phyloP scores from a whole-genome alignment of 2,113 vertebrate genomes.

The Saccopteryx leptura region DNA sequence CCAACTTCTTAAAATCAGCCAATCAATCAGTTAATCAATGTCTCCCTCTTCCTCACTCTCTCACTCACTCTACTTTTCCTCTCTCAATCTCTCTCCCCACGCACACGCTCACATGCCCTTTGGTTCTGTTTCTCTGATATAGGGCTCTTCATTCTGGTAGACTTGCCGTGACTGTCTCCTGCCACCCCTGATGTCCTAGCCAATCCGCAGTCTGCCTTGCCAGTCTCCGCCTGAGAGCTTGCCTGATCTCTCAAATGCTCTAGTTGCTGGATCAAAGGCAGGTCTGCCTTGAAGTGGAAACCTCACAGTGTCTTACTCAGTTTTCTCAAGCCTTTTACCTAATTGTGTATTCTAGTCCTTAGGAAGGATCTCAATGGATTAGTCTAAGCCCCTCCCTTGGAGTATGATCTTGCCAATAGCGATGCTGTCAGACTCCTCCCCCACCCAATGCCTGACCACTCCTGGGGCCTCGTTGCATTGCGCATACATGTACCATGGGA shows the following conservation, averaged over 20 bases:
- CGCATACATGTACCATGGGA: not conserved
- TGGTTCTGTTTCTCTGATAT: not conserved
- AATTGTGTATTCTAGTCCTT: not conserved
- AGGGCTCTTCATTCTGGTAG: not conserved
- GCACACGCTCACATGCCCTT: not conserved
- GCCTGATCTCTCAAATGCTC: not conserved
- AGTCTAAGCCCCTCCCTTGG: not conserved
- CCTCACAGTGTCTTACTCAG: not conserved
- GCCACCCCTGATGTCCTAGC: not conserved
- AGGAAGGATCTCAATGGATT: not conserved
- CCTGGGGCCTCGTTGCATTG: rapidly evolving
- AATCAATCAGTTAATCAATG: not conserved
- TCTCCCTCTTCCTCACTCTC: not conserved
- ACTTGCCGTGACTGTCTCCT: not conserved
- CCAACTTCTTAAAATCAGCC: not conserved
- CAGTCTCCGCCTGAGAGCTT: not conserved
- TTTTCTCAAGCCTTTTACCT: not conserved
- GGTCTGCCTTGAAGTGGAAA: not conserved
- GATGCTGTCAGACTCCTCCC: not conserved
- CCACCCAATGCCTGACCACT: not conserved
- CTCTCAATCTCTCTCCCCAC: not conserved
- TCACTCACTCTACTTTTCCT: no score
- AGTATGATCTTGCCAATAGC: not conserved
- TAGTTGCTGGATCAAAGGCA: not conserved
- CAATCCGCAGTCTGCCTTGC: not conserved